A percentile compares a stretch with the other conserved stretches of the same genome.
Conservation (phyloP, 2,113 vertebrate species). For the Corythaeola cristata region DNA sequence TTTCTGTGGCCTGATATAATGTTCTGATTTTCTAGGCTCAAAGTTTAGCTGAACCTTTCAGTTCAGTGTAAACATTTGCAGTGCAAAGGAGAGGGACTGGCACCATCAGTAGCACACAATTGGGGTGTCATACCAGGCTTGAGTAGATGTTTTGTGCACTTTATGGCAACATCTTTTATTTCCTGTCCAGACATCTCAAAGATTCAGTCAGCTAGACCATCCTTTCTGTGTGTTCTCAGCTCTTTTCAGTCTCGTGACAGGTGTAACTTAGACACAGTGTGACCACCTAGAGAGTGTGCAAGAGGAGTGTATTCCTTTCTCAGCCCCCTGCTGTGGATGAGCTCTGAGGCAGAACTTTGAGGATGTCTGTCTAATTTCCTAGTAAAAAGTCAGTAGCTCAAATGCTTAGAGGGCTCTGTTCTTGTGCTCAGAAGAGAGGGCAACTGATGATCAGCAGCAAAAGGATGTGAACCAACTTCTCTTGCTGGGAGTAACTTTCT, state of each 20-base stretch:
- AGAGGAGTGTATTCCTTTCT: neutral
- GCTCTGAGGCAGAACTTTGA: neutral
- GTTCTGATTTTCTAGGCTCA: slow-evolving; percentile 26
- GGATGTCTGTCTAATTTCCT: neutral
- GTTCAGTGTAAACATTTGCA: neutral
- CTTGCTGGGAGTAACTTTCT: neutral
- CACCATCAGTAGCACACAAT: neutral
- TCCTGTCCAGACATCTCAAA: neutral
- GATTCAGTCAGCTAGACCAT: neutral
- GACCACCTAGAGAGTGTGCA: neutral
- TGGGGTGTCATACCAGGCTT: neutral
- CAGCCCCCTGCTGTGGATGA: neutral
- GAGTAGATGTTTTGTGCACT: neutral
- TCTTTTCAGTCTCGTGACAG: neutral
- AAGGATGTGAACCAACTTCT: neutral
- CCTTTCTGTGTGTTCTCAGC: neutral
- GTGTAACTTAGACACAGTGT: neutral
- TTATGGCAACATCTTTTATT: neutral
- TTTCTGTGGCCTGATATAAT: slow-evolving; percentile 16
- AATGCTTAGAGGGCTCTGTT: neutral
- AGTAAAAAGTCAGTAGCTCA: neutral
- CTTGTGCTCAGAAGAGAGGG: neutral
- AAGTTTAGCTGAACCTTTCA: slow-evolving; percentile 13
- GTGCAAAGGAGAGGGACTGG: slow-evolving; percentile 11
- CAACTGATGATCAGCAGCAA: neutral